Conservation (phyloP, 2,888 invertebrate species). For the Syrphus vitripennis region DNA sequence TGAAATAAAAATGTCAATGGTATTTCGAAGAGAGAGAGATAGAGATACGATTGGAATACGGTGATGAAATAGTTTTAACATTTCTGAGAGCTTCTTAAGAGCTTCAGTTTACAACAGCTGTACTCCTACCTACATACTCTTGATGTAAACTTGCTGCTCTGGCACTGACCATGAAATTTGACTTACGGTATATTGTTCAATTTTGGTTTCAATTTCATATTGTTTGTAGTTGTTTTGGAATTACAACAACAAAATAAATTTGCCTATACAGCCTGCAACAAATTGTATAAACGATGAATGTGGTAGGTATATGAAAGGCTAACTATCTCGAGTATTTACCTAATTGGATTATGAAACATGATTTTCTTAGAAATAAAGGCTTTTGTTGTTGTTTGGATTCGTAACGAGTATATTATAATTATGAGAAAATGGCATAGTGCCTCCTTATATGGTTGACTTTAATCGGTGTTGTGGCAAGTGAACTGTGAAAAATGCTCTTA, state of each 20-base stretch:
- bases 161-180: constrained; percentile 56
- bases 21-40: too few species aligned
- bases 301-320: neutral
- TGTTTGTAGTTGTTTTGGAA: neutral
- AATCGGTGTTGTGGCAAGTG: constrained; percentile 43
- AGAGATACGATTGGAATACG: neutral
- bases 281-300: neutral
- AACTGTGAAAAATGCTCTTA: neutral
- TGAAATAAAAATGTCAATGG: constrained; percentile 57
- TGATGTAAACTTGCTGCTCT: neutral
- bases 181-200: neutral
- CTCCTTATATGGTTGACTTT: constrained; percentile 24
- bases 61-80: constrained; percentile 22
- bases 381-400: constrained; percentile 45
- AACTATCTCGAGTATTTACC: neutral
- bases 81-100: neutral
- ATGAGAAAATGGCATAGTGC: neutral
- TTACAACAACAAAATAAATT: neutral
- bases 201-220: constrained; percentile 16
- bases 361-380: constrained; percentile 15
- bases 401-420: too few species aligned
- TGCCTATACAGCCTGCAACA: neutral
- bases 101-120: neutral
- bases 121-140: constrained; percentile 11
- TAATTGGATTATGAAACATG: constrained; percentile 57